Conservation (phyloP, 2,113 vertebrate species). For the Ursus arctos region DNA sequence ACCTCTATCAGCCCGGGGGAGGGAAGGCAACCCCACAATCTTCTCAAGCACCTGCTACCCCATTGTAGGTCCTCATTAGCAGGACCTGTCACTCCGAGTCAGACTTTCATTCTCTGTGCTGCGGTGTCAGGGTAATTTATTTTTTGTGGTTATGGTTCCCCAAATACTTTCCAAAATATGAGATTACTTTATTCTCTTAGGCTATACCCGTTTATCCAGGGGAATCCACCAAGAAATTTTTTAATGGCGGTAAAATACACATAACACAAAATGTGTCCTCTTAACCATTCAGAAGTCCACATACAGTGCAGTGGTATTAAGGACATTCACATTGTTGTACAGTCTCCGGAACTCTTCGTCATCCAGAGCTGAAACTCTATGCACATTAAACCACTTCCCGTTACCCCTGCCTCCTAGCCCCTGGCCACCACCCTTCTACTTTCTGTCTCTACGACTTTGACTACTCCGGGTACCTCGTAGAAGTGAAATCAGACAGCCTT, state of each 20-base stretch:
- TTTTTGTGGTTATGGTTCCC: not conserved
- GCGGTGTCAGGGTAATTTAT: not conserved
- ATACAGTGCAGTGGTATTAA: not conserved
- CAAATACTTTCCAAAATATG: not conserved
- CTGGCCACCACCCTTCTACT: not conserved
- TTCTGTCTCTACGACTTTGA: not conserved
- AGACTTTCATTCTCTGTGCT: not conserved
- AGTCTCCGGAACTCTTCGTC: not conserved
- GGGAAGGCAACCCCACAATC: not conserved
- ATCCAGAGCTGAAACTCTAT: not conserved
- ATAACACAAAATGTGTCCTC: not conserved
- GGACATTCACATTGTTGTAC: not conserved
- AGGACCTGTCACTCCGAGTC: fast-evolving
- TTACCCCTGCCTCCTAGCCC: not conserved
- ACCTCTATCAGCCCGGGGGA: not conserved
- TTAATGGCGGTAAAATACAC: not conserved
- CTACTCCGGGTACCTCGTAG: not conserved
- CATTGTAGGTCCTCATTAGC: not conserved
- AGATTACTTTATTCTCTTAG: conserved; percentile 19
- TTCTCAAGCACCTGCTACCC: not conserved
- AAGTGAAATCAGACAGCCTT: not conserved
- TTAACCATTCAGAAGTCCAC: not conserved
- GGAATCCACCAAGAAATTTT: not conserved
- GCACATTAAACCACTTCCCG: not conserved
- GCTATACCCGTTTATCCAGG: not conserved